Conservation (phyloP, 2,888 invertebrate genomes). For the Ariolimax columbianus region DNA sequence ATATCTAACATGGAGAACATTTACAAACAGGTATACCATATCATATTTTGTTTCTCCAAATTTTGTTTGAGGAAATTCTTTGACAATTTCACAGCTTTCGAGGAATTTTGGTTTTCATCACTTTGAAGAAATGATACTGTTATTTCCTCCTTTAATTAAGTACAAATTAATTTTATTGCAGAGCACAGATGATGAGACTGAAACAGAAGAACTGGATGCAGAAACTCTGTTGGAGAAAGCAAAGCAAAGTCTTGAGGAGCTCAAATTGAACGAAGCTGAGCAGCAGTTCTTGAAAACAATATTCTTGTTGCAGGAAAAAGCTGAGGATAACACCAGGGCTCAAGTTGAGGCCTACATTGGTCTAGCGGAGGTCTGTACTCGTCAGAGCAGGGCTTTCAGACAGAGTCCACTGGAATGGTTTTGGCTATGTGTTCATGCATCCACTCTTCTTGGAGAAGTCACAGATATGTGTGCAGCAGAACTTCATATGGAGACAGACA, state of each 20-base stretch:
- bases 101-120: no score
- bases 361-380: constrained; percentile 70
- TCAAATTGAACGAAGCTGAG: constrained; percentile 67
- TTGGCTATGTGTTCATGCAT: constrained; percentile 73
- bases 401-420: constrained; percentile 73
- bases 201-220: constrained; percentile 51
- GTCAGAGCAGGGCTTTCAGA: constrained; percentile 67
- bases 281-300: constrained; percentile 66
- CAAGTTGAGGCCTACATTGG: constrained; percentile 65
- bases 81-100: no score
- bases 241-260: constrained; percentile 54
- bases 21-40: no score
- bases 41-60: no score
- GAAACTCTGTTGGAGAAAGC: constrained; percentile 55
- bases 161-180: constrained; percentile 36
- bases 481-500: constrained; percentile 56
- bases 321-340: constrained; percentile 60
- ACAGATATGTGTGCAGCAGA: constrained; percentile 69
- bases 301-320: constrained; percentile 61
- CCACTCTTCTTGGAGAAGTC: constrained; percentile 69
- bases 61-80: no score
- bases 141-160: no score
- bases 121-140: no score
- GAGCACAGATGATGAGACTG: constrained; percentile 51
- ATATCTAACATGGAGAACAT: no score